Conservation (phyloP, 2,113 vertebrate genomes). For the Haplochromis burtoni region DNA sequence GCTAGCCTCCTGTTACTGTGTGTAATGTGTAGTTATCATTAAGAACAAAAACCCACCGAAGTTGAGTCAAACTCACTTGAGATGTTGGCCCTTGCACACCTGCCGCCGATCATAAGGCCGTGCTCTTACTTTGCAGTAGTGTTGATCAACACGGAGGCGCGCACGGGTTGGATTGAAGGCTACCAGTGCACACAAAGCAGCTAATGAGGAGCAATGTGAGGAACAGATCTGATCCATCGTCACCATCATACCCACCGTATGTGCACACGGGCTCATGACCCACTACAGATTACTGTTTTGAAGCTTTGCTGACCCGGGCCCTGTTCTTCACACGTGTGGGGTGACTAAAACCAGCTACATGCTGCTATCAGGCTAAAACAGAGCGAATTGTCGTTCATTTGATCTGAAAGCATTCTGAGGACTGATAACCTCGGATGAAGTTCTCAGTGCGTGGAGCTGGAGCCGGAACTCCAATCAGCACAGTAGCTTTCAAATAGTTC, state of each 20-base stretch:
- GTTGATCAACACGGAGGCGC: fast-evolving
- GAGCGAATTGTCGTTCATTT: neutral
- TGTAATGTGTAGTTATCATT: fast-evolving
- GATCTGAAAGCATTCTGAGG: neutral
- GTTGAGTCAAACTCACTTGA: neutral
- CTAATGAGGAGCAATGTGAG: neutral
- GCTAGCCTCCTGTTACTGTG: neutral
- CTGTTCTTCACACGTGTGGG: neutral
- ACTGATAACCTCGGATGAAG: neutral
- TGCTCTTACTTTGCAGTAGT: neutral
- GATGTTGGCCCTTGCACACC: neutral
- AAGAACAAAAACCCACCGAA: neutral
- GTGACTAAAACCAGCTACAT: neutral
- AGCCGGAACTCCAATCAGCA: neutral
- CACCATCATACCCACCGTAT: neutral
- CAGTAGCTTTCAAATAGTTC: neutral
- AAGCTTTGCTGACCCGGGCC: neutral
- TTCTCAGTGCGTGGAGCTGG: neutral
- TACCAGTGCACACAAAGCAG: neutral
- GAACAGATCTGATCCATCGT: neutral
- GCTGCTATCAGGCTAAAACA: neutral
- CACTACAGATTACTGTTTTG: neutral
- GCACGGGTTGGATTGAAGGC: neutral
- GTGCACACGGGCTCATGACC: neutral
- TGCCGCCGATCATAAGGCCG: neutral